Conservation (phyloP, 2,113 vertebrate genomes). For the Accipiter cooperii region DNA sequence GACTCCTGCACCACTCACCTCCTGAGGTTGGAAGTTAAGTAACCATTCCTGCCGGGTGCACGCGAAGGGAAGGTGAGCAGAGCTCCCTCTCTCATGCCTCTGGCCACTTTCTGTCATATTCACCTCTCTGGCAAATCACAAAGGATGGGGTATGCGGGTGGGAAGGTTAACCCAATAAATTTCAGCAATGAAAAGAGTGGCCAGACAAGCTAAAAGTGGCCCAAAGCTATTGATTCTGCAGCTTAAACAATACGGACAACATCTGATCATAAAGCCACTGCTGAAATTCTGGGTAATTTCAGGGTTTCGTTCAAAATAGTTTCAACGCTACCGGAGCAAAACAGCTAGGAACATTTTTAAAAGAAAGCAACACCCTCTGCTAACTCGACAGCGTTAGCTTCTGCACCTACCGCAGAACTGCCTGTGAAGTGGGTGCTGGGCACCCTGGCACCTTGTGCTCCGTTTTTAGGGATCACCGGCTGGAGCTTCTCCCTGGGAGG, state of each 20-base stretch:
- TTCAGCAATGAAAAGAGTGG: not conserved
- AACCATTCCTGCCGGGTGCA: not conserved
- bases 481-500: not conserved
- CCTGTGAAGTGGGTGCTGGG: not conserved
- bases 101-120: not conserved
- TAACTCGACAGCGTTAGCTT: rapidly evolving
- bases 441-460: not conserved
- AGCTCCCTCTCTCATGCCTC: not conserved
- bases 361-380: not conserved
- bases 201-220: not conserved
- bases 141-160: not conserved
- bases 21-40: not conserved
- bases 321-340: not conserved
- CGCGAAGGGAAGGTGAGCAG: not conserved
- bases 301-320: not conserved
- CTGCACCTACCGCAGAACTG: not conserved
- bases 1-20: not conserved
- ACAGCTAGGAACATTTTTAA: not conserved
- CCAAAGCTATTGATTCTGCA: not conserved
- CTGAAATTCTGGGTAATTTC: not conserved
- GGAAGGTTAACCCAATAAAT: not conserved
- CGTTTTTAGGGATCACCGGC: not conserved
- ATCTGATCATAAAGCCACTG: not conserved
- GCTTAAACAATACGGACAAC: not conserved
- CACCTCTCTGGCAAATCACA: not conserved